Base-by-base conservation (phyloP, 2,113 vertebrate genomes). In the Colaptes auratus region DNA sequence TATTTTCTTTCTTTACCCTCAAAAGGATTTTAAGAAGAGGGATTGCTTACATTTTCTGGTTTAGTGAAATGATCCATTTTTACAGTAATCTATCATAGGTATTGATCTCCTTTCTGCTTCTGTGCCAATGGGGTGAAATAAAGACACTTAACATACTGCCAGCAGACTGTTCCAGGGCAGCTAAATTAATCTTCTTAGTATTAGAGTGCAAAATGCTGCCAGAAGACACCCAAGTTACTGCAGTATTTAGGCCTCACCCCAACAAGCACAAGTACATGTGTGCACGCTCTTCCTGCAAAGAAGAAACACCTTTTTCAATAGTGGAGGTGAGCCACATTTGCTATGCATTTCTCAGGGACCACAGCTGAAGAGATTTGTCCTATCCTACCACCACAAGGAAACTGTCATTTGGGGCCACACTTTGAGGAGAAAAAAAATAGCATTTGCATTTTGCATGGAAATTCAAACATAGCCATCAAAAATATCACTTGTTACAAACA, bases 1-100 rank as follows among this genome's bases (percentile, higher is more conserved):
- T 87, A 70, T 90, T 93, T 93, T 82, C 55, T 66, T 89, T 66
- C 56, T 76, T 64, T 82, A 59, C 64, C 27, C 60, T 91, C 52
- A 31, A 39, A n/a, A 80, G 15, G 2, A 19, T 67, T 78, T 69
- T 82, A 81, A 84, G 60, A 86, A 7, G 2, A 67, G 4, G 20
- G 52, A 18, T 20, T 66, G 50, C 44, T 92, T 89, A 70, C 23
- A 28, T 74, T 86, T 77, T 25, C 56, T 74, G 15, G 3, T 80
- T 87, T 85, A 70, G 42, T 3, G 1, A 85, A 93, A 74, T 56
- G 4, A 76, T 33, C 30, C 17, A 52, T 63, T 86, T 93, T 89
- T 71, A 86, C 52, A 91, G 74, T 39, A 80, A 88, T 42, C 67
- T 77, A 44, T 74, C 46, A 10, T 35, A 56, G 66, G 15, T 17